Base-by-base conservation (phyloP, 2,888 invertebrate species). In the Lasiommata megera region DNA sequence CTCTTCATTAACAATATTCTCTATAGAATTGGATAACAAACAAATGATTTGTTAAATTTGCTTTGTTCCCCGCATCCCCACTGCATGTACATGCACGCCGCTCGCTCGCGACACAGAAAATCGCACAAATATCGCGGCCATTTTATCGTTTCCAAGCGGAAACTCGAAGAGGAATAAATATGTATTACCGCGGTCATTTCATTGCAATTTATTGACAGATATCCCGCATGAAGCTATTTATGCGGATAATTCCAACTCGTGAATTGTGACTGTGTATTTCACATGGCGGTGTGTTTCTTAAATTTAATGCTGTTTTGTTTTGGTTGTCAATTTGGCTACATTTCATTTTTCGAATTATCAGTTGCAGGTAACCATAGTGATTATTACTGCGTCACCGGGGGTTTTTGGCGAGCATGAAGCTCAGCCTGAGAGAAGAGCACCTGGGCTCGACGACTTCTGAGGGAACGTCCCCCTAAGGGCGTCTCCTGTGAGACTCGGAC, bases 181-280 rank as follows among this genome's bases (percentile, higher is more conserved):
- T 37, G 54, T 40, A 51, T 58, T 60, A 44, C 41, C 56, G 55
- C 57, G 57, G 50, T 60, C 55, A 60, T 60, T 63, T 34, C 54
- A 47, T 41, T 57, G 53, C 59, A 58, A 57, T 62, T 60, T 59
- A 63, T 57, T 53, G 57, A 60, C 62, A 60, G 50, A 55, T 62
- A 58, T 58, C 48, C 37, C 54, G 47, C 48, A 52, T 55, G 31
- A 54, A 51, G 46, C 56, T 54, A 51, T 62, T 62, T 52, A 60
- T 56, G 46, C 54, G 47, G 54, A 54, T 59, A 62, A 56, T 60
- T 51, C 36, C 14, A 14, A 12, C 11, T 16, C 41, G 51, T 52
- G 31, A 52, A 52, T 52, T 40, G 51, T 18, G 52, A 40, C n/a
- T n/a, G 40, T 41, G 31, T 31, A 31, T 52, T 51, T 40, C 28